These are phyloP conservation scores for Cladorhizidae sp. DNA, from an alignment of 37 sponge, comb jelly and placozoan genomes.

Conservation along the genomic window DNA sequence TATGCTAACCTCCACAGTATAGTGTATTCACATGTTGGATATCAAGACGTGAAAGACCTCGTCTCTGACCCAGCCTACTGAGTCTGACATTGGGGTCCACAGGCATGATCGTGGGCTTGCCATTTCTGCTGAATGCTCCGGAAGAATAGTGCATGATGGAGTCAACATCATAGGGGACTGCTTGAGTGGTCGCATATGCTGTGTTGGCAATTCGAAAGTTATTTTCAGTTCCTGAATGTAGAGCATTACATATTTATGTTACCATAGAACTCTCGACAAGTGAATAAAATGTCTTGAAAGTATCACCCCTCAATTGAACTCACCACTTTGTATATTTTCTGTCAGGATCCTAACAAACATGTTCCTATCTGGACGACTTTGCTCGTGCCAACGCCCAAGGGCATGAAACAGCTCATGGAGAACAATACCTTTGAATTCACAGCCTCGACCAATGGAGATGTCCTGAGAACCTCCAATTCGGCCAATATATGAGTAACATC, in stretches of 20 bases:
- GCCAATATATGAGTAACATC: constrained; percentile 77
- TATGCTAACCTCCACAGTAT: constrained; percentile 31
- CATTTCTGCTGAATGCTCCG: constrained; percentile 66
- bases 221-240: constrained; percentile 32
- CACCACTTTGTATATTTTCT: constrained; percentile 59
- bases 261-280: not conserved
- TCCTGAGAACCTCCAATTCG: constrained; percentile 56
- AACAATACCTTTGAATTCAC: constrained; percentile 74
- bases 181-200: constrained; percentile 60
- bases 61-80: constrained; percentile 60
- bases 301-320: not conserved
- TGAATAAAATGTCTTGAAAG: no score
- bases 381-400: constrained; percentile 73
- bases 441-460: constrained; percentile 80
- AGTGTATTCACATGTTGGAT: constrained; percentile 61
- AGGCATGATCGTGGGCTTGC: constrained; percentile 60
- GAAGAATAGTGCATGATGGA: constrained; percentile 84
- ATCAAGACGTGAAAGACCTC: constrained; percentile 50
- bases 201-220: constrained; percentile 65
- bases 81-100: not conserved
- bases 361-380: constrained; percentile 86
- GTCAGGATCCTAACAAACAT: constrained; percentile 39
- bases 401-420: constrained; percentile 72
- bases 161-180: constrained; percentile 66
- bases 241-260: not conserved